Evolutionary conservation across 2,113 vertebrate species (phyloP).

Genomic region (Corvus hawaiiensis): DNA sequence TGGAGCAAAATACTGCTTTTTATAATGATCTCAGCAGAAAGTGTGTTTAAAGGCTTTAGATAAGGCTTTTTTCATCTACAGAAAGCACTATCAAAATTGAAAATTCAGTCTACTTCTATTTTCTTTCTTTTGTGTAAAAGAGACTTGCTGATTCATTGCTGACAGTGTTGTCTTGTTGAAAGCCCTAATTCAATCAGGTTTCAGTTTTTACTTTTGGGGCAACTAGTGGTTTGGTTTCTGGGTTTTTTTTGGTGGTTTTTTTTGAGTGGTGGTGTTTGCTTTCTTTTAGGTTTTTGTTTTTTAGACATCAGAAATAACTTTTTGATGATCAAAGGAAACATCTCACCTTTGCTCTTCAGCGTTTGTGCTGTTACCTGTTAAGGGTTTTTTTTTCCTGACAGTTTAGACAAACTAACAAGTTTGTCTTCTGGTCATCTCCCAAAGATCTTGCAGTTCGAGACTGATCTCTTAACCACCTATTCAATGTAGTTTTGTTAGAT

Average conservation of each 20-base stretch:
- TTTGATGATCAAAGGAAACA: neutral
- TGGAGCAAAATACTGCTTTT: neutral
- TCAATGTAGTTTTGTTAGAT: neutral
- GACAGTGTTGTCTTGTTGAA: neutral
- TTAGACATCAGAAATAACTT: neutral
- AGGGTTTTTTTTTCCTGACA: neutral
- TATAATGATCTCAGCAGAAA: neutral
- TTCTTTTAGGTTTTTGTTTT: neutral
- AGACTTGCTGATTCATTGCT: conserved; percentile 27
- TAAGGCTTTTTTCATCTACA: neutral
- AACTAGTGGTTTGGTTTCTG: neutral
- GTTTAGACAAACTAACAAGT: neutral
- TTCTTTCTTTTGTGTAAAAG: neutral
- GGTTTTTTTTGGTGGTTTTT: fast-evolving
- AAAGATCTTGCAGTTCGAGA: neutral
- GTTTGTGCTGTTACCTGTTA: neutral
- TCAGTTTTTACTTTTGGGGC: neutral
- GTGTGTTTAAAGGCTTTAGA: neutral
- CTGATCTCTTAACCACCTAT: neutral
- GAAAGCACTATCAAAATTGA: neutral
- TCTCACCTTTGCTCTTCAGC: neutral
- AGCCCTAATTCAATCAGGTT: neutral
- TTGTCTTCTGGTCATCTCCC: neutral
- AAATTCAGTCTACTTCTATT: neutral
- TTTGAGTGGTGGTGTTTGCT: neutral